Evolutionary conservation across 2,797 vertebrate species (phyloP).

Genomic region (Onychomys arenicola): DNA sequence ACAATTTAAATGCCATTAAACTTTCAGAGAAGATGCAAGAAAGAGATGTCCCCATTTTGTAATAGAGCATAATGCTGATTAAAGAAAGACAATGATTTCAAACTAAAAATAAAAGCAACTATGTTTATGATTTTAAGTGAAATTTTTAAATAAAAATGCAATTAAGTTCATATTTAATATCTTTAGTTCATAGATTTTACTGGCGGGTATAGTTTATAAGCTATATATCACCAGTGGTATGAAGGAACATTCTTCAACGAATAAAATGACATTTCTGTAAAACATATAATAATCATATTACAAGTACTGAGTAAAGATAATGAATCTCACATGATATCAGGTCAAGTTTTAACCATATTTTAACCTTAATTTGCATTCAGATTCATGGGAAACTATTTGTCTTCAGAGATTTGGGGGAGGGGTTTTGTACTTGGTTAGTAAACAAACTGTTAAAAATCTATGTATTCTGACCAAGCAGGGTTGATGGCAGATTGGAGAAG

Average conservation of each 20-base stretch:
- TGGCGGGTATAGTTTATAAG: not conserved
- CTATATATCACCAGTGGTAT: not conserved
- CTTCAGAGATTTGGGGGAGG: not conserved
- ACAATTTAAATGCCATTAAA: not conserved
- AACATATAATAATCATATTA: not conserved
- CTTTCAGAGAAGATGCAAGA: not conserved
- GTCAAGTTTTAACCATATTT: not conserved
- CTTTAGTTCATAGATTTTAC: not conserved
- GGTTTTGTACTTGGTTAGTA: not conserved
- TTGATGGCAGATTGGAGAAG: not conserved
- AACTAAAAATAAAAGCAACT: not conserved
- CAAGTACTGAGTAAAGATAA: not conserved
- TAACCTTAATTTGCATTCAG: not conserved
- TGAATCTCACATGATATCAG: not conserved
- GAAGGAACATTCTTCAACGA: not conserved
- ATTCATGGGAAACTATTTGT: not conserved
- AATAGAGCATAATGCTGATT: not conserved
- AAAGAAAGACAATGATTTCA: not conserved
- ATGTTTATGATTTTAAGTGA: not conserved
- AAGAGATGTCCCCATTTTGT: not conserved
- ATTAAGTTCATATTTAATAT: not conserved
- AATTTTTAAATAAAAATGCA: not conserved
- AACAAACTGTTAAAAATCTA: slow-evolving; percentile 32
- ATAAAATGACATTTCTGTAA: not conserved
- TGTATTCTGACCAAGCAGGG: not conserved